These are phyloP conservation scores for Lithosia quadra DNA, from an alignment of 2,888 invertebrate species.

Conservation along the genomic window DNA sequence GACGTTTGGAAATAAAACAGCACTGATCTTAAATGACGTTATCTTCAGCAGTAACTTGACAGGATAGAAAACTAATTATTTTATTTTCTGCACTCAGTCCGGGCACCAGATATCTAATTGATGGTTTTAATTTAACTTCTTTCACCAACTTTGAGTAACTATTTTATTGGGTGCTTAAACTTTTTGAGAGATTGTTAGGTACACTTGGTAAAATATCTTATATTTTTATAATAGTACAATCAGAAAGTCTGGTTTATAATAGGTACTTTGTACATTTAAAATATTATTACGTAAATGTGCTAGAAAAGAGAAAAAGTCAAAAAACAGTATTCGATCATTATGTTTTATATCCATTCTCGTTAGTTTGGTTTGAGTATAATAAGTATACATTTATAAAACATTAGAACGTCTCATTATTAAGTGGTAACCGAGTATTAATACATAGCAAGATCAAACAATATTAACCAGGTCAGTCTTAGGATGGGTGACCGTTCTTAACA, in stretches of 20 bases:
- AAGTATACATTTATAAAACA: too few relatives aligned
- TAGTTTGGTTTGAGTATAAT: too few relatives aligned
- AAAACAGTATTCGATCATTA: neutral
- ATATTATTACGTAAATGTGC: neutral
- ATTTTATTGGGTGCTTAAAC: slow-evolving; percentile 5
- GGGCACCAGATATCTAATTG: neutral
- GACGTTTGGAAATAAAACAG: neutral
- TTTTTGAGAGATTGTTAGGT: slow-evolving; percentile 4
- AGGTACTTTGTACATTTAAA: neutral
- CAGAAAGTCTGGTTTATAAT: neutral
- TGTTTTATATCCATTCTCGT: too few relatives aligned
- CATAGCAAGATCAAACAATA: too few relatives aligned
- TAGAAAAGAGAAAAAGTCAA: neutral
- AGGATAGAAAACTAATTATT: slow-evolving; percentile 4
- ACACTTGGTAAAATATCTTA: neutral
- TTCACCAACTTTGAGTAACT: neutral
- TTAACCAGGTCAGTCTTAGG: too few relatives aligned
- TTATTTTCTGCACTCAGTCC: neutral
- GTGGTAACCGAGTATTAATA: too few relatives aligned
- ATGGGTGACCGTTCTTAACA: too few relatives aligned
- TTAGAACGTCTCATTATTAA: too few relatives aligned
- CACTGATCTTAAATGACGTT: neutral
- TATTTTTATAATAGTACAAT: too few relatives aligned
- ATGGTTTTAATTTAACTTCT: neutral
- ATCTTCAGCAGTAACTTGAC: neutral